Base-by-base conservation (phyloP, 2,113 vertebrate species). In the Rallus limicola region DNA sequence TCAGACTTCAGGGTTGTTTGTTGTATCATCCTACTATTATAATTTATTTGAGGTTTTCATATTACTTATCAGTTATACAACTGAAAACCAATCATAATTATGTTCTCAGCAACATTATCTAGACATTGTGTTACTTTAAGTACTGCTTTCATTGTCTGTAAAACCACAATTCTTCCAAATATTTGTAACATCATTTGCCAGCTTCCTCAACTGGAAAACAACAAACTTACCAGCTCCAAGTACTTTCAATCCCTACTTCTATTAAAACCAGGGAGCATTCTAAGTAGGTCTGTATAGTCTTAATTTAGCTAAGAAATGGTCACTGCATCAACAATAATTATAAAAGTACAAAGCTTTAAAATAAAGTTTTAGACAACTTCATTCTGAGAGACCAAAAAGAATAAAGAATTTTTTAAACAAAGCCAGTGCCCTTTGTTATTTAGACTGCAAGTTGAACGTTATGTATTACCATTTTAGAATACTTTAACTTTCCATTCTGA, bases 171-270 rank as follows among this genome's bases (percentile, higher is more conserved):
- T 92, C 90, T 78, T 67, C 75, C 63, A 63, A 83, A 88, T 92
- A 86, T 74, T 74, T 80, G 18, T 95, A 94, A 90, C 82, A 96
- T 93, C 90, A 12, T 15, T 48, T 95, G 93, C 93, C 94, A 95
- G 72, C 88, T 95, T 93, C 82, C 88, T 92, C 48, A 60, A 56
- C 31, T 64, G 56, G 38, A 68, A 75, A 88, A 81, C 33, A 92
- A 60, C 71, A 68, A 64, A 90, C 0, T 0, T 14, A n/a, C 18
- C 0, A 0, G 40, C 50, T 93, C 52, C 88, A 86, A 63, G 76
- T 42, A 13, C 53, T 62, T 67, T 40, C 16, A 55, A 50, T 63
- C 91, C 64, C 86, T 25, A 14, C 20, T 80, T 46, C n/a, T 24
- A 60, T 24, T 29, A 63, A 58, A 88, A 50, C 5, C 62, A 77